Evolutionary conservation across 2,888 invertebrate species (phyloP).

Genomic region (Nebria salina): DNA sequence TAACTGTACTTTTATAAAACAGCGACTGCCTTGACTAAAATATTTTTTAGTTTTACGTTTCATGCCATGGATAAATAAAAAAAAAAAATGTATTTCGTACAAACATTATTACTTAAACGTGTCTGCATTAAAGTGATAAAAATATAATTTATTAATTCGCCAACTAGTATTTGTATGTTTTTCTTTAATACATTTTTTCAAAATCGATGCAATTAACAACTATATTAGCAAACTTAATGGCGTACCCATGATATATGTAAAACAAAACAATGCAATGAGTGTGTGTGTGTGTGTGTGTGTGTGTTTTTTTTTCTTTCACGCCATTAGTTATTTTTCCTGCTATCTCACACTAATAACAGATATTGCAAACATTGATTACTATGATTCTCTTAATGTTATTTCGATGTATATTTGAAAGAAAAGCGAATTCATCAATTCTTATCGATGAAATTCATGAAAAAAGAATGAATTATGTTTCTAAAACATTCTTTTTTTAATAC

Average conservation of each 20-base stretch:
- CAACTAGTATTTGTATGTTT: neutral
- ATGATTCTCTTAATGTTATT: conserved; percentile 33
- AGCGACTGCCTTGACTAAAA: no score
- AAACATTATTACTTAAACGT: neutral
- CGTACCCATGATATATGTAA: neutral
- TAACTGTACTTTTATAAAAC: no score
- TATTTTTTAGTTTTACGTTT: no score
- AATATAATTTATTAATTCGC: neutral
- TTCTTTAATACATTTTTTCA: neutral
- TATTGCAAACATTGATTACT: conserved; percentile 35
- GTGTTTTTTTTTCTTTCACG: neutral
- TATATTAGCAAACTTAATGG: neutral
- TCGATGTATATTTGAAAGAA: conserved; percentile 24
- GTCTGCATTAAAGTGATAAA: neutral
- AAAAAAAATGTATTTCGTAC: neutral
- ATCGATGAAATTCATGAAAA: neutral
- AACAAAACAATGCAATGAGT: neutral
- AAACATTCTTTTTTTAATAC: neutral
- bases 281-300: neutral
- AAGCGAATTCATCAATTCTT: neutral
- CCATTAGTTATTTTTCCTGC: conserved; percentile 32
- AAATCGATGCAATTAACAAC: neutral
- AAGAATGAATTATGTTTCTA: neutral
- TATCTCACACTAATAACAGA: conserved; percentile 31
- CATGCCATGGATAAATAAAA: neutral